Percentiles rank a stretch among this genome's conserved stretches.
Conservation (phyloP, 2,888 invertebrate species). For the Iphiclides podalirius region DNA sequence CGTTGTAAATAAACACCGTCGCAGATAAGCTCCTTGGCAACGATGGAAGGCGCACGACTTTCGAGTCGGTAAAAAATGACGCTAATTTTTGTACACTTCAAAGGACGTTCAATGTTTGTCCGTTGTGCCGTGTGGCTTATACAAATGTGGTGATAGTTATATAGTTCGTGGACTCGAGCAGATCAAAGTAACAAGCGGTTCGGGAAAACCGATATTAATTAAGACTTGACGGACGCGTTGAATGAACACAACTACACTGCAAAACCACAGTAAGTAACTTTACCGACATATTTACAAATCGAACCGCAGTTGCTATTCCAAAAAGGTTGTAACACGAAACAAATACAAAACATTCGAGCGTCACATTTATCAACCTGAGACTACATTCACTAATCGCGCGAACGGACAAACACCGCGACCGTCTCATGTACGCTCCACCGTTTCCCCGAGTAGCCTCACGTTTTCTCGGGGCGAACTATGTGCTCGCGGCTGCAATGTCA, state of each 20-base stretch:
- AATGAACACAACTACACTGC: background rate
- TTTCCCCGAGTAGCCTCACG: too few relatives aligned
- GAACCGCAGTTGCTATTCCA: background rate
- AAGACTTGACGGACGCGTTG: background rate
- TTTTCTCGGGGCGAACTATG: background rate
- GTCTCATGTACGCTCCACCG: background rate
- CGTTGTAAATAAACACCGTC: constrained; percentile 58
- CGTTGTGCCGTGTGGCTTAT: too few relatives aligned
- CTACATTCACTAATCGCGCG: constrained; percentile 13
- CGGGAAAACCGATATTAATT: background rate
- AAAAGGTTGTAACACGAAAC: constrained; percentile 22
- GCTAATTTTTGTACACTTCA: constrained; percentile 20
- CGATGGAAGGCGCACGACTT: constrained; percentile 41
- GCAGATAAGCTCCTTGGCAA: constrained; percentile 54
- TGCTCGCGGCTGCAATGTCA: background rate
- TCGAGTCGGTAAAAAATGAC: constrained; percentile 37
- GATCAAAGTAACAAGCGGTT: background rate
- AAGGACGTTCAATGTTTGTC: background rate
- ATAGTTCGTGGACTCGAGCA: background rate
- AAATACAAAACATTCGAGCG: constrained; percentile 33
- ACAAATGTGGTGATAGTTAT: background rate
- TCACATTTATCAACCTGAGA: constrained; percentile 12
- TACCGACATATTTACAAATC: background rate
- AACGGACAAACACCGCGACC: constrained; percentile 4
- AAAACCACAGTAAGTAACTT: background rate